Base-by-base conservation (phyloP, 2,797 vertebrate species). In the Myotis findleyi region DNA sequence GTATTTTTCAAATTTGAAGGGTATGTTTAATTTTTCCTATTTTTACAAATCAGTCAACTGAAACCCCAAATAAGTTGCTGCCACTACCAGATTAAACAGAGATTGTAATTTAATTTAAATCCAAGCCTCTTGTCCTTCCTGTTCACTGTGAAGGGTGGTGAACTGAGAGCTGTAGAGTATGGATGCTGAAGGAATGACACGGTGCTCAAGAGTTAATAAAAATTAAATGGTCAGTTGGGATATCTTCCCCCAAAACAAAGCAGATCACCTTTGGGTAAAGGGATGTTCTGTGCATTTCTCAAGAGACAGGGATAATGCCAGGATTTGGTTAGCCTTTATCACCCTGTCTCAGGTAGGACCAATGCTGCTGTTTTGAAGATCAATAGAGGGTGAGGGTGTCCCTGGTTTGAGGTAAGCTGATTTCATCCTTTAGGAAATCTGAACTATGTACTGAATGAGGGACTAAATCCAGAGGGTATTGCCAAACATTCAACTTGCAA, bases 31-130 rank as follows among this genome's bases (percentile, higher is more conserved):
- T 72, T 90, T 87, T 86, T 55, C 20, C 57, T 44, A 62, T 73
- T 89, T 93, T 87, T 69, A 53, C 20, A 95, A 30, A 1, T 87
- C 3, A 87, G 59, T 85, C 92, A 73, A 72, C 38, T 41, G 33
- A 87, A 95, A 75, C 38, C 18, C 30, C 69, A 81, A 80, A 55
- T 33, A 12, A 49, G 2, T 53, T 68, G 30, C 4, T 84, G 66
- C 27, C 38, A 41, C 9, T 44, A 69, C 66, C 0, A 18, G 30
- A 59, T 55, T 36, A 49, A 75, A 13, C 11, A 38, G 23, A 73
- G 30, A 51, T 38, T 21, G 8, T 5, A 59, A 62, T 62, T 1
- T 7, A 69, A 75, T 88, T 53, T 36, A 30, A 33, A 76, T 73
- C 7, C 73, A 77, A 91, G 25, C 3, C 23, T 75, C 44, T 23